Evolutionary conservation across 2,113 vertebrate genomes (phyloP).

Genomic region (Caranx melampygus): DNA sequence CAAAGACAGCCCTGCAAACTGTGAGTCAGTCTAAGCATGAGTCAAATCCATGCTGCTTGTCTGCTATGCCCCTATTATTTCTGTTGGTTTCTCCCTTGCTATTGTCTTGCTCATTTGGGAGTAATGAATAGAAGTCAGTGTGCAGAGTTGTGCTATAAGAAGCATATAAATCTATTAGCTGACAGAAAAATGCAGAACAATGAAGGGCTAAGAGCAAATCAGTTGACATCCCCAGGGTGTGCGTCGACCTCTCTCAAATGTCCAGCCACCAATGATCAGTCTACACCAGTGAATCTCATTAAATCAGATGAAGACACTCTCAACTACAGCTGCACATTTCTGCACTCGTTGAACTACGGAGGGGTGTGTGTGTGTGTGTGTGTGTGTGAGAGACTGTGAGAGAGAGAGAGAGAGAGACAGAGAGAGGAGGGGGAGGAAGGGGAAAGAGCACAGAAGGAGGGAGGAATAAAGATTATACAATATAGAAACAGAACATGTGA

Average conservation of each 20-base stretch:
- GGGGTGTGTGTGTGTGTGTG: slow-evolving; percentile 27
- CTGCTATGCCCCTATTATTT: slow-evolving; percentile 26
- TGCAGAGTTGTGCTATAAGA: slow-evolving; percentile 7
- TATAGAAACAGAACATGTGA: background rate
- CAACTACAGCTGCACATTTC: slow-evolving; percentile 64
- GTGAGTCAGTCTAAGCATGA: slow-evolving; percentile 9
- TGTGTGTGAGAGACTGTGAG: slow-evolving; percentile 12
- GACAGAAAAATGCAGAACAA: slow-evolving; percentile 53
- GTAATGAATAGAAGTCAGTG: slow-evolving; percentile 50
- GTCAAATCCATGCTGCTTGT: slow-evolving; percentile 29
- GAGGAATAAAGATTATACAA: slow-evolving; percentile 21
- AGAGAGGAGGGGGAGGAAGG: slow-evolving; percentile 5
- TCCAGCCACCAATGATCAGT: slow-evolving; percentile 36
- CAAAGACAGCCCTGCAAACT: slow-evolving; percentile 19
- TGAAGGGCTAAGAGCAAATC: slow-evolving; percentile 35
- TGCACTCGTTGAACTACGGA: slow-evolving; percentile 66
- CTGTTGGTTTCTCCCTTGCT: slow-evolving; percentile 32
- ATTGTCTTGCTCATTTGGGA: slow-evolving; percentile 53
- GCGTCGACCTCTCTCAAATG: slow-evolving; percentile 49
- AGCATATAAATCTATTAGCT: slow-evolving; percentile 33
- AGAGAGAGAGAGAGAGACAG: too few relatives aligned
- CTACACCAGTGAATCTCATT: slow-evolving; percentile 32
- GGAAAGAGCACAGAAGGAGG: slow-evolving; percentile 24
- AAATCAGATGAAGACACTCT: slow-evolving; percentile 40
- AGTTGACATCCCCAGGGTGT: slow-evolving; percentile 34